Conservation (phyloP, 2,113 vertebrate species). For the Carassius gibelio region DNA sequence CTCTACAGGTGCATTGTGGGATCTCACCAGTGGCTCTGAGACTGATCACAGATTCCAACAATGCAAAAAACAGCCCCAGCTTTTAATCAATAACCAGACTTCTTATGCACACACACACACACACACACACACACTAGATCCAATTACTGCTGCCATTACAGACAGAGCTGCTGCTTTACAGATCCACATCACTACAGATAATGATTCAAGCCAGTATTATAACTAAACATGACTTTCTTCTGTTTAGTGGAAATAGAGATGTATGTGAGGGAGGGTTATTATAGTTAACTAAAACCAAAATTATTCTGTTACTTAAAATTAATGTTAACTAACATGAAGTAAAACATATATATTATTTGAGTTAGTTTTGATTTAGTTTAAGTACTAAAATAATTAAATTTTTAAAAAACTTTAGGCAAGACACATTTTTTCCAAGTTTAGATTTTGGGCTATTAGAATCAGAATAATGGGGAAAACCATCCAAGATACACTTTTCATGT, state of each 20-base stretch:
- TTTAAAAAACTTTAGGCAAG: no score
- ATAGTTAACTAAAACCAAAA: not conserved
- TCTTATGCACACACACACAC: not conserved
- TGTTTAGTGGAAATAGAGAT: not conserved
- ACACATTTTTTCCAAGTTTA: no score
- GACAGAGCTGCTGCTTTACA: conserved; percentile 2
- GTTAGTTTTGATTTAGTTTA: no score
- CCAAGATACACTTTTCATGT: no score
- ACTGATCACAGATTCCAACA: not conserved
- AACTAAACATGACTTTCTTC: not conserved
- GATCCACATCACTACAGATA: not conserved
- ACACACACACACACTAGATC: not conserved
- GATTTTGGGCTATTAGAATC: no score
- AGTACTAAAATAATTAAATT: no score
- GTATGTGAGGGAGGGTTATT: not conserved
- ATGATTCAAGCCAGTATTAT: not conserved
- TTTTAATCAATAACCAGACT: not conserved
- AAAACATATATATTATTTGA: no score
- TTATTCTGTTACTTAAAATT: no score
- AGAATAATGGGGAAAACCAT: no score
- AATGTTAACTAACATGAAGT: no score
- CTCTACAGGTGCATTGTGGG: conserved; percentile 16
- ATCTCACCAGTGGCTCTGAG: not conserved
- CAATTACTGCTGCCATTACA: not conserved
- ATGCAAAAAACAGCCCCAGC: not conserved